Evolutionary conservation across 2,888 invertebrate genomes (phyloP).

Genomic region (Drosophila fulvimacula): DNA sequence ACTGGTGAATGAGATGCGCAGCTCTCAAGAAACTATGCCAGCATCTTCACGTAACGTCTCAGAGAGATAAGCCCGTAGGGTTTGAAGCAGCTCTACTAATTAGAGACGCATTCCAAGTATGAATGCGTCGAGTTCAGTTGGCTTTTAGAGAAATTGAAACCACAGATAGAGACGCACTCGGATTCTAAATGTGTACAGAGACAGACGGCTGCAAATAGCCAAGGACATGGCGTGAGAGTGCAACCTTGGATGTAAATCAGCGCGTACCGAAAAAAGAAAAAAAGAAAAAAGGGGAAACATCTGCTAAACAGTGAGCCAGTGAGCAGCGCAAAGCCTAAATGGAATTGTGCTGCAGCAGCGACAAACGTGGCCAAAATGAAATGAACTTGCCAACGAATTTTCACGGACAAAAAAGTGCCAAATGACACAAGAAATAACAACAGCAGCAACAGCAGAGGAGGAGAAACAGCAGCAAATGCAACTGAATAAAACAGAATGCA

Average conservation of each 20-base stretch:
- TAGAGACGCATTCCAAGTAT: conserved; percentile 44
- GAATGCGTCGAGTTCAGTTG: conserved; percentile 36
- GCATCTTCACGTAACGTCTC: conserved; percentile 20
- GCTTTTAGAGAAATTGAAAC: conserved; percentile 41
- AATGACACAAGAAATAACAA: conserved; percentile 49
- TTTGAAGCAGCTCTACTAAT: conserved; percentile 39
- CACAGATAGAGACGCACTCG: conserved; percentile 30
- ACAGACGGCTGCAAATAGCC: conserved; percentile 16
- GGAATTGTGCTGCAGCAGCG: conserved; percentile 8
- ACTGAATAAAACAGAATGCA: conserved; percentile 6
- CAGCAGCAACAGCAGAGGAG: conserved; percentile 2
- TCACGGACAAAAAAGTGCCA: conserved; percentile 45
- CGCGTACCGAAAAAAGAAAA: not conserved
- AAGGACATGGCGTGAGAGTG: conserved; percentile 33
- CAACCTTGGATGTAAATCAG: conserved; percentile 50
- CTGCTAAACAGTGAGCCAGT: conserved; percentile 22
- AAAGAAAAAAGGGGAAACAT: conserved; percentile 23
- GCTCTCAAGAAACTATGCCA: conserved; percentile 29
- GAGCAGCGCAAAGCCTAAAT: conserved; percentile 20
- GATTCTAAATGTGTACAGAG: conserved; percentile 4
- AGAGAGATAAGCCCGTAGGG: conserved; percentile 18
- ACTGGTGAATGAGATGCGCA: conserved; percentile 28
- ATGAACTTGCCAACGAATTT: conserved; percentile 36
- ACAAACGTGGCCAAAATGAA: conserved; percentile 37
- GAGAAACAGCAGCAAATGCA: conserved; percentile 11